Evolutionary conservation across 1,140 invertebrate genomes (phyloP).

Genomic region (Idris sp.): DNA sequence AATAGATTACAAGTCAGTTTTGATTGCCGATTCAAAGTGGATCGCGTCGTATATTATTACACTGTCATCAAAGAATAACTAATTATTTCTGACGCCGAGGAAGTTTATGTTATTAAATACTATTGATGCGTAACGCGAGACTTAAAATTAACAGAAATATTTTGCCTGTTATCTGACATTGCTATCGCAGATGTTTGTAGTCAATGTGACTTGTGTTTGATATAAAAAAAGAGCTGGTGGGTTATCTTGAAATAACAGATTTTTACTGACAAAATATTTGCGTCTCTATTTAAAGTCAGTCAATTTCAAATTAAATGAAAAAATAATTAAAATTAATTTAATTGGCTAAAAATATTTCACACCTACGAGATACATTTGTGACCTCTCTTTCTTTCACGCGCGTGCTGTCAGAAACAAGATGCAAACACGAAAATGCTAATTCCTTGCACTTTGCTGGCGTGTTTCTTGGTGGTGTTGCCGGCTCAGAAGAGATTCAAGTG

Average conservation of each 20-base stretch:
- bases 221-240: constrained; percentile 8
- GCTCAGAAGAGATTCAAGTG: constrained; percentile 68
- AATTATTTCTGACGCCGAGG: constrained; percentile 12
- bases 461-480: constrained; percentile 57
- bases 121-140: constrained; percentile 16
- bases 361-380: constrained; percentile 56
- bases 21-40: background rate
- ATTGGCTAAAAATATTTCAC: constrained; percentile 18
- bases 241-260: constrained; percentile 30
- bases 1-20: background rate
- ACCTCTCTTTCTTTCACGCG: constrained; percentile 59
- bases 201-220: constrained; percentile 15
- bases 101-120: constrained; percentile 33
- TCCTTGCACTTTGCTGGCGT: constrained; percentile 61
- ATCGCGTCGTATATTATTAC: constrained; percentile 6
- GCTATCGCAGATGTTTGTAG: constrained; percentile 30
- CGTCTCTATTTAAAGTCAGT: too few species aligned
- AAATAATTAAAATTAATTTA: too few species aligned
- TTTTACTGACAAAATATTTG: constrained; percentile 22
- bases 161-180: constrained; percentile 21
- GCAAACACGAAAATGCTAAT: constrained; percentile 73
- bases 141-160: constrained; percentile 24
- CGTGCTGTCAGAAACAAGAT: constrained; percentile 66
- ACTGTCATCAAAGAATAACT: constrained; percentile 13
- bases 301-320: too few species aligned